Evolutionary conservation across 2,888 invertebrate genomes (phyloP).

Genomic region (Busseola fusca): DNA sequence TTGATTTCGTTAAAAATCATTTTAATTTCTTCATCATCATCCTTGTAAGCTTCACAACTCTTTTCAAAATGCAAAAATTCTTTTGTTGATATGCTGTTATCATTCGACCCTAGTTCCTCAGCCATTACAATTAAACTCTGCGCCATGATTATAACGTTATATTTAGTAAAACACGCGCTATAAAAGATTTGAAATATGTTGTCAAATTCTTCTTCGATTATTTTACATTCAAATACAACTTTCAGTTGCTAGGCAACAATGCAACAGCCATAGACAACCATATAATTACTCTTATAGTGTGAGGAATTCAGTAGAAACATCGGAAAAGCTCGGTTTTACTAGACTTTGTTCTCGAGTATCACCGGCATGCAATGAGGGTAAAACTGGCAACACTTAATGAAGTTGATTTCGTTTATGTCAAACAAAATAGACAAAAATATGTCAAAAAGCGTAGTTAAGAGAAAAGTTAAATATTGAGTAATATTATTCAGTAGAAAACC

Average conservation of each 20-base stretch:
- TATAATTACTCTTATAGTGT: background rate
- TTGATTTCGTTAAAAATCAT: constrained; percentile 92
- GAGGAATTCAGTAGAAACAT: background rate
- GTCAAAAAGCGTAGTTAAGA: constrained; percentile 18
- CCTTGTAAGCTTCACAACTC: constrained; percentile 81
- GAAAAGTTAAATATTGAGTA: background rate
- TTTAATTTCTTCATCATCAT: constrained; percentile 90
- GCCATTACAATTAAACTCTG: constrained; percentile 64
- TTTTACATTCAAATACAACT: constrained; percentile 57
- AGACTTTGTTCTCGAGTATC: accelerated
- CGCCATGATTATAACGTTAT: constrained; percentile 66
- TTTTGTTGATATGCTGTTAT: constrained; percentile 82
- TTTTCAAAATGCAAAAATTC: constrained; percentile 84
- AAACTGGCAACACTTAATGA: constrained; percentile 4
- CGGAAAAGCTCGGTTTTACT: constrained; percentile 15
- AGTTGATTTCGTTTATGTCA: background rate
- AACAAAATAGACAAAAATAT: constrained; percentile 11
- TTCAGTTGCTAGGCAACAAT: constrained; percentile 70
- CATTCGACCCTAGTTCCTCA: constrained; percentile 75
- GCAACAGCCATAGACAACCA: constrained; percentile 60
- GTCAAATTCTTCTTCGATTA: constrained; percentile 30
- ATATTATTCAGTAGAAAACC: background rate
- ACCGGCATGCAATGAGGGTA: background rate
- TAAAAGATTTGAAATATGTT: constrained; percentile 4
- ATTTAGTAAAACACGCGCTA: background rate